phyloP scores from a whole-genome alignment of 2,888 invertebrate genomes.

The Xylophagus ater region DNA sequence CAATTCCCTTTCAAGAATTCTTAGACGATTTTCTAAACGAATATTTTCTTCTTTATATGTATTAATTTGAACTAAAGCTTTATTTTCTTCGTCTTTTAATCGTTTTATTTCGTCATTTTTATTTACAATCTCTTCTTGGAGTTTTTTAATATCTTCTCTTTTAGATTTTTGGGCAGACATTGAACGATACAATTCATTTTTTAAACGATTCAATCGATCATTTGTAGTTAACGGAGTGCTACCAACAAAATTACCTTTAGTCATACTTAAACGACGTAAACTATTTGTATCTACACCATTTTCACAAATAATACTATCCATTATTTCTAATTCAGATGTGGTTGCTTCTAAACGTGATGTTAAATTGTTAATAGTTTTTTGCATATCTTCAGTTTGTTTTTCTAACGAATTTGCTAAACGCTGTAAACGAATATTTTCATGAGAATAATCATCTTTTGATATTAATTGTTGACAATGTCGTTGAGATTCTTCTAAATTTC shows the following conservation, averaged over 20 bases:
- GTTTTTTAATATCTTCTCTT: conserved; percentile 42
- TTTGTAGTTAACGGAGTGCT: conserved; percentile 33
- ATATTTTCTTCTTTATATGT: conserved; percentile 31
- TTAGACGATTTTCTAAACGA: conserved; percentile 29
- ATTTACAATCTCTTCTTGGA: conserved; percentile 33
- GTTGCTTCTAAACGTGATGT: conserved; percentile 30
- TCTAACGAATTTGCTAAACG: conserved; percentile 28
- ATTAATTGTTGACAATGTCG: conserved; percentile 37
- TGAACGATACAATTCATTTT: conserved; percentile 40
- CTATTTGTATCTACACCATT: conserved; percentile 24
- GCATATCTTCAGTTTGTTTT: conserved; percentile 28
- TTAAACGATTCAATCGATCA: conserved; percentile 38
- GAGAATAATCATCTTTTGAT: conserved; percentile 26
- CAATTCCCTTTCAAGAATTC: conserved; percentile 31
- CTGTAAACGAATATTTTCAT: conserved; percentile 30
- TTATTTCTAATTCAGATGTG: conserved; percentile 31
- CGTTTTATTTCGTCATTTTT: conserved; percentile 27
- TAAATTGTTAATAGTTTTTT: conserved; percentile 29
- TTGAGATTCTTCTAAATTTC: conserved; percentile 50
- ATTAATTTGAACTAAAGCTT: conserved; percentile 27
- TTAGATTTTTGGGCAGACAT: conserved; percentile 39
- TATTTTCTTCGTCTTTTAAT: conserved; percentile 33
- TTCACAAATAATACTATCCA: conserved; percentile 34
- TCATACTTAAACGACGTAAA: conserved; percentile 22
- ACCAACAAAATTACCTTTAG: conserved; percentile 23